A percentile compares a stretch with the other conserved stretches of the same genome.
These are phyloP conservation scores for Drosophila suzukii DNA, from an alignment of 1,140 invertebrate genomes.

Conservation along the genomic window DNA sequence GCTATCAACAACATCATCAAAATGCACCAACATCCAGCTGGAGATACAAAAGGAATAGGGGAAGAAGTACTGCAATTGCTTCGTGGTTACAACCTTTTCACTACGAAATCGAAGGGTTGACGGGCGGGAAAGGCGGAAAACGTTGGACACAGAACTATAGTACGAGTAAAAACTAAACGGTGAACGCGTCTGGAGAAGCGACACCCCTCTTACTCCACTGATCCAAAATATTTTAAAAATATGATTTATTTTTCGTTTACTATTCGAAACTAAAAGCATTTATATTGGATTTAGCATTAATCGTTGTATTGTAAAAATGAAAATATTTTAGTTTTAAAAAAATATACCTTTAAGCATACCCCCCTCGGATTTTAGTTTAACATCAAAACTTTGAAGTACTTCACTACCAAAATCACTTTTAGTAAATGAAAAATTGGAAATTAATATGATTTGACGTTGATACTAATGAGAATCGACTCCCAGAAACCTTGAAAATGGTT, in stretches of 20 bases:
- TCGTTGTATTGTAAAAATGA: no score
- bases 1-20: slow-evolving; percentile 81
- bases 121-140: slow-evolving; percentile 15
- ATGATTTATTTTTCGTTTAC: no score
- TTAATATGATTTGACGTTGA: neutral
- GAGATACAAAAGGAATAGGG: slow-evolving; percentile 28
- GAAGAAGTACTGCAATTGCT: slow-evolving; percentile 70
- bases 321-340: no score
- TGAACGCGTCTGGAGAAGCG: slow-evolving; percentile 44
- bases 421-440: neutral
- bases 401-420: neutral
- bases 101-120: slow-evolving; percentile 14
- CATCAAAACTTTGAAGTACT: no score
- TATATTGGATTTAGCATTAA: no score
- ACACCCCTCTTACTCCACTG: slow-evolving; percentile 10
- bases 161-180: slow-evolving; percentile 56
- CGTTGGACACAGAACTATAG: slow-evolving; percentile 47
- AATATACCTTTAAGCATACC: no score
- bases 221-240: neutral
- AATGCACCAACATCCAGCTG: slow-evolving; percentile 57
- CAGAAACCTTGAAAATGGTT: neutral
- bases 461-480: neutral
- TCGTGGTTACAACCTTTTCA: slow-evolving; percentile 73
- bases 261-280: no score
- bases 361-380: no score